Conservation (phyloP, 2,797 vertebrate species). For the Pipistrellus nathusii region DNA sequence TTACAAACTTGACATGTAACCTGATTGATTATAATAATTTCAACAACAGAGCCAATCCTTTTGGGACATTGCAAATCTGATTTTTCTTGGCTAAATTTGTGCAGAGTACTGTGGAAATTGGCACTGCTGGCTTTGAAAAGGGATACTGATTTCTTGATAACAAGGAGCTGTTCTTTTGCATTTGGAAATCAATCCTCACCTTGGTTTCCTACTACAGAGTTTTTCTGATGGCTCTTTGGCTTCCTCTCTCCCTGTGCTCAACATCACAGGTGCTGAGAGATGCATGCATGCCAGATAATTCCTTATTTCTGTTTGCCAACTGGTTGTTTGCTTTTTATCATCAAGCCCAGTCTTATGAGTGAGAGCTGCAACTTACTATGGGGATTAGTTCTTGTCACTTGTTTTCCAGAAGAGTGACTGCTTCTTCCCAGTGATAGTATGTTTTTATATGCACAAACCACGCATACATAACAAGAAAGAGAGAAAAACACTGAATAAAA, state of each 20-base stretch:
- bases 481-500: slow-evolving; percentile 26
- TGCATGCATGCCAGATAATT: neutral
- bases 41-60: neutral
- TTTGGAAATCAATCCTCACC: neutral
- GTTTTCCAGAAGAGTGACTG: neutral
- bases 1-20: slow-evolving; percentile 21
- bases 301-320: slow-evolving; percentile 22
- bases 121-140: neutral
- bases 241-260: neutral
- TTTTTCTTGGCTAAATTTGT: slow-evolving; percentile 49
- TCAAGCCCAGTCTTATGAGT: neutral
- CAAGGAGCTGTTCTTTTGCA: neutral
- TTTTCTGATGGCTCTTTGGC: neutral
- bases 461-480: neutral
- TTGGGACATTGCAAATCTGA: slow-evolving; percentile 20
- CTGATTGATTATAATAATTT: slow-evolving; percentile 5
- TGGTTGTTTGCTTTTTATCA: neutral
- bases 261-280: slow-evolving; percentile 2
- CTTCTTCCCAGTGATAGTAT: neutral
- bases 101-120: neutral
- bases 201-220: neutral
- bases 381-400: neutral
- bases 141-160: neutral
- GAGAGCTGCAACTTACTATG: neutral
- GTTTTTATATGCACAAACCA: neutral